Conservation (phyloP, 1,140 invertebrate species). For the Colletes latitarsis region DNA sequence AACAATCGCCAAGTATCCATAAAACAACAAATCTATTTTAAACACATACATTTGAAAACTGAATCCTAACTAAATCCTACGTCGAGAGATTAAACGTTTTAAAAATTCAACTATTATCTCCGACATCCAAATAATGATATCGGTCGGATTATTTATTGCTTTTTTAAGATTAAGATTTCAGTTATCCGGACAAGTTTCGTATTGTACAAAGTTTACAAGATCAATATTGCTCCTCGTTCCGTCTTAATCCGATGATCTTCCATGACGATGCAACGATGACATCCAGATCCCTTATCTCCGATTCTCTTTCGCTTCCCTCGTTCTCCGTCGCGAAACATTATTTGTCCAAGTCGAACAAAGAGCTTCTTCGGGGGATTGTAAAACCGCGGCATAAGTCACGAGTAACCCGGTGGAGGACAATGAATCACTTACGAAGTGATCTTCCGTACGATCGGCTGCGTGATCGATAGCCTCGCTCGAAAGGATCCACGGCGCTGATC, state of each 20-base stretch:
- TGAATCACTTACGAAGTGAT: slow-evolving; percentile 50
- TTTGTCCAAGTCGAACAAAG: slow-evolving; percentile 38
- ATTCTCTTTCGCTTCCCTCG: neutral
- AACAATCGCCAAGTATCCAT: too few species aligned
- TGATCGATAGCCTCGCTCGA: slow-evolving; percentile 37
- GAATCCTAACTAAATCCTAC: too few species aligned
- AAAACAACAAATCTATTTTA: too few species aligned
- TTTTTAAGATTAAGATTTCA: too few species aligned
- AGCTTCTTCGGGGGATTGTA: slow-evolving; percentile 22
- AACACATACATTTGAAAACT: too few species aligned
- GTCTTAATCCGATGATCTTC: neutral
- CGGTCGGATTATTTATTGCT: too few species aligned
- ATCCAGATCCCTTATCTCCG: neutral
- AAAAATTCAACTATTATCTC: too few species aligned
- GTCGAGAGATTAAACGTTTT: too few species aligned
- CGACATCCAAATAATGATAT: too few species aligned
- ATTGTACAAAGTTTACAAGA: neutral
- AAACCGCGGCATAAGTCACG: slow-evolving; percentile 30
- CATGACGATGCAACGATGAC: neutral
- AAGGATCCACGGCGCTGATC: slow-evolving; percentile 19
- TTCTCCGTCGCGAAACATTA: slow-evolving; percentile 5
- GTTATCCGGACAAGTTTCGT: neutral
- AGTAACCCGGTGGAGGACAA: slow-evolving; percentile 46
- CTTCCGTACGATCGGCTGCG: slow-evolving; percentile 41
- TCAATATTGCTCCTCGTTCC: neutral